Evolutionary conservation across 2,113 vertebrate species (phyloP).

Genomic region (Saimiri boliviensis): DNA sequence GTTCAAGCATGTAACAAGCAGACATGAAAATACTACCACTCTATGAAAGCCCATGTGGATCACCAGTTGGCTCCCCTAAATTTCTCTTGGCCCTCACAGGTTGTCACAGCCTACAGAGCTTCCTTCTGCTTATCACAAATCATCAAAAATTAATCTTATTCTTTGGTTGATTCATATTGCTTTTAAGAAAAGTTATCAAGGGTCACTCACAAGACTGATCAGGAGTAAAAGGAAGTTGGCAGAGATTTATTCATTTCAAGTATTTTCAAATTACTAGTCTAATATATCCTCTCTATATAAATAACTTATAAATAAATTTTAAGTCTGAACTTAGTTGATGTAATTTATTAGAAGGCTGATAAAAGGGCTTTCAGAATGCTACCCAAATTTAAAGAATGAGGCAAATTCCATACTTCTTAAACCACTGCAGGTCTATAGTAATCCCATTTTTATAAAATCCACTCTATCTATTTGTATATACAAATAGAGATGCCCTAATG

Average conservation of each 20-base stretch:
- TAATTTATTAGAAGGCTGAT: slow-evolving; percentile 21
- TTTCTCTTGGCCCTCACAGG: not conserved
- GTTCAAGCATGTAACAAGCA: not conserved
- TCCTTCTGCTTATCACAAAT: not conserved
- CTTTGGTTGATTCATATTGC: not conserved
- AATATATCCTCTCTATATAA: not conserved
- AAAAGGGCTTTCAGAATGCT: not conserved
- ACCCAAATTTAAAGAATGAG: not conserved
- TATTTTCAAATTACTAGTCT: slow-evolving; percentile 26
- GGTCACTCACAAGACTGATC: not conserved
- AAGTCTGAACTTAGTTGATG: slow-evolving; percentile 35
- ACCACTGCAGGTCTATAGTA: not conserved
- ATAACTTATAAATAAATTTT: slow-evolving; percentile 2
- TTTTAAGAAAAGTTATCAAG: not conserved
- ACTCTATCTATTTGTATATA: not conserved
- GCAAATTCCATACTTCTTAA: not conserved
- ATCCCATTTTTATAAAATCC: not conserved
- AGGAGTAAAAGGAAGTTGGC: slow-evolving; percentile 3
- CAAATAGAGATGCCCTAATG: not conserved
- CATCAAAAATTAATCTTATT: not conserved
- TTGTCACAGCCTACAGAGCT: not conserved
- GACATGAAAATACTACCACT: not conserved
- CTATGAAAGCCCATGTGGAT: fast-evolving
- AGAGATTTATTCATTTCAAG: not conserved
- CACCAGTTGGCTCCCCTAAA: fast-evolving